Conservation (phyloP, 2,113 vertebrate species). For the Hystrix brachyura region DNA sequence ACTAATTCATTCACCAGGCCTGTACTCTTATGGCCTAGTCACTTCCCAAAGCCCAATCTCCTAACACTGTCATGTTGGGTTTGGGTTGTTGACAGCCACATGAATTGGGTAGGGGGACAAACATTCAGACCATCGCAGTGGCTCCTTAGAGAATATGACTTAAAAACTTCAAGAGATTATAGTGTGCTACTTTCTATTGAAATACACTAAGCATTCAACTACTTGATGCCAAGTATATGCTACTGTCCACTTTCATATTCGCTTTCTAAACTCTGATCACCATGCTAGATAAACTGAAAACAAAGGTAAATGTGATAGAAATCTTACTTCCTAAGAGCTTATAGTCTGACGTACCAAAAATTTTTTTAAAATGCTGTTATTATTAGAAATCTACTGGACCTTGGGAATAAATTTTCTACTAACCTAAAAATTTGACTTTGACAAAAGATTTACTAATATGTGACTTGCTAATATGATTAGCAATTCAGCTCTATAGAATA, state of each 20-base stretch:
- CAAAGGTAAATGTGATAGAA: slow-evolving; percentile 15
- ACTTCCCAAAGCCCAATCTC: neutral
- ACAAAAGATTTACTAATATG: neutral
- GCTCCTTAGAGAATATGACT: neutral
- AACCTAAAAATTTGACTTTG: neutral
- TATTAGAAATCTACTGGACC: neutral
- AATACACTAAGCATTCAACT: slow-evolving; percentile 29
- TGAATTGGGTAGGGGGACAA: neutral
- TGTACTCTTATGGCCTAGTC: neutral
- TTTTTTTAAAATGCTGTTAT: neutral
- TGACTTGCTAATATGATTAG: neutral
- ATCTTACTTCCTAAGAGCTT: neutral
- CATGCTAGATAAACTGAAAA: neutral
- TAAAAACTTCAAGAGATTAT: slow-evolving; percentile 27
- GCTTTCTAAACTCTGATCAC: neutral
- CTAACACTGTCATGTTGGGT: neutral
- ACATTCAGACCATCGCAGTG: neutral
- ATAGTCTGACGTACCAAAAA: neutral
- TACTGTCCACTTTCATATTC: neutral
- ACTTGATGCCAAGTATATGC: neutral
- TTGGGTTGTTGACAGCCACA: neutral
- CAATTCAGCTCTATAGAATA: neutral
- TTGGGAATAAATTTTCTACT: slow-evolving; percentile 41
- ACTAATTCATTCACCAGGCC: neutral
- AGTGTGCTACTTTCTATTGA: neutral